Base-by-base conservation (phyloP, 2,797 vertebrate species). In the Danio choprae region DNA sequence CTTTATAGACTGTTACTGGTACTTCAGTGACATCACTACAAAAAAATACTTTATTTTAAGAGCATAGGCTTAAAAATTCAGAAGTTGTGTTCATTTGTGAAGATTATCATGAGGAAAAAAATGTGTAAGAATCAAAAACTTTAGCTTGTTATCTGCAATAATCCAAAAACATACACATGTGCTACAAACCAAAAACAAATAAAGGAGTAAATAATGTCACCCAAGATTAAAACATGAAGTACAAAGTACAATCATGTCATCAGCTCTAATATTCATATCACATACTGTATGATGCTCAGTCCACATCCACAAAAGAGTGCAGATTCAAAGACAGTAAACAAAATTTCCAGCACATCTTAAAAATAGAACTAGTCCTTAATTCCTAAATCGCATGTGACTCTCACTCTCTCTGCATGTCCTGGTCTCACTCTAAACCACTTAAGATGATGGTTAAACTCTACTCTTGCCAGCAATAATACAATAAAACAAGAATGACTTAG, bases 401-500 rank as follows among this genome's bases (percentile, higher is more conserved):
- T 58, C 41, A 48, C 60, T 48, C 74, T 50, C 53, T n/a, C n/a
- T n/a, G n/a, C n/a, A n/a, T n/a, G 29, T 29, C 29, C 16, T 41
- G 50, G 44, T 74, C 46, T 29, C 71, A 5, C 22, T 50, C 58
- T 65, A 36, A 55, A 50, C 51, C 70, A 75, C 55, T 81, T 65
- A 79, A 69, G 75, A 29, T 36, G 68, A 59, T 60, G 74, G 74
- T 55, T 78, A 67, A 73, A 58, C 1, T 43, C 55, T 4, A 69
- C 71, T 77, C 68, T 58, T 81, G 36, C 67, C 68, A 56, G 50
- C 51, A 55, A 79, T 79, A 63, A 70, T 56, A 77, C 55, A 44
- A 75, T 22, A 13, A 79, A 78, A 81, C 56, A 80, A 84, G 70
- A 84, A 81, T 71, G 80, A 84, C 74, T 71, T 67, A 8, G 65